These are phyloP conservation scores for Caenorhabditis panamensis DNA, from an alignment of 2,888 invertebrate genomes.

Conservation along the genomic window DNA sequence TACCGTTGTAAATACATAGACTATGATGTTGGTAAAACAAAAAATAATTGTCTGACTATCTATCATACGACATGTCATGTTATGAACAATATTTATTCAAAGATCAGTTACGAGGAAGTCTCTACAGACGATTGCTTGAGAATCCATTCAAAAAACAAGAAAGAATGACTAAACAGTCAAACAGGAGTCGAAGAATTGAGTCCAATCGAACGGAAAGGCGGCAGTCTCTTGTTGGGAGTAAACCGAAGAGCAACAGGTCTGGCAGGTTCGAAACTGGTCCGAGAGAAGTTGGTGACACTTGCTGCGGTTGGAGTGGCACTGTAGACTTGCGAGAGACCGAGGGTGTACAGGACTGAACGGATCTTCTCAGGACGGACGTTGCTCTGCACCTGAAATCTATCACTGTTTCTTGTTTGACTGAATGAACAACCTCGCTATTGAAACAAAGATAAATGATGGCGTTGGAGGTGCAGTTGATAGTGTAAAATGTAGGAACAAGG, in stretches of 20 bases:
- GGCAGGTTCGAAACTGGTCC: conserved; percentile 1
- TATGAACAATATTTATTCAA: too few species aligned
- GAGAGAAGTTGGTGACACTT: conserved; percentile 17
- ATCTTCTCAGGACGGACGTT: conserved; percentile 10
- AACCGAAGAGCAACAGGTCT: conserved; percentile 12
- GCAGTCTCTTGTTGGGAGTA: conserved; percentile 3
- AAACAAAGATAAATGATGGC: conserved; percentile 54
- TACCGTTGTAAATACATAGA: too few species aligned
- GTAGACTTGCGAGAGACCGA: not conserved
- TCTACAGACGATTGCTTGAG: too few species aligned
- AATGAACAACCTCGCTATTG: conserved; percentile 58
- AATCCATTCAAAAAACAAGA: not conserved
- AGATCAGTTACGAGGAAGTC: too few species aligned
- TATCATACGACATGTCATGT: too few species aligned
- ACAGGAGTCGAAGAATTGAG: not conserved
- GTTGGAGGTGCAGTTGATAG: conserved; percentile 60
- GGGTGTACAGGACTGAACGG: not conserved
- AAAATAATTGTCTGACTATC: too few species aligned
- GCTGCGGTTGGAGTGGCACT: not conserved
- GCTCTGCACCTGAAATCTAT: conserved; percentile 24
- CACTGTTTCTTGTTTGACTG: not conserved
- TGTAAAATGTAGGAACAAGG: conserved; percentile 49
- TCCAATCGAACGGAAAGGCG: conserved; percentile 38
- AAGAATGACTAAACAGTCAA: too few species aligned
- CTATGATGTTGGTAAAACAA: too few species aligned